Base-by-base conservation (phyloP, 1,140 invertebrate species). In the Maniola jurtina region DNA sequence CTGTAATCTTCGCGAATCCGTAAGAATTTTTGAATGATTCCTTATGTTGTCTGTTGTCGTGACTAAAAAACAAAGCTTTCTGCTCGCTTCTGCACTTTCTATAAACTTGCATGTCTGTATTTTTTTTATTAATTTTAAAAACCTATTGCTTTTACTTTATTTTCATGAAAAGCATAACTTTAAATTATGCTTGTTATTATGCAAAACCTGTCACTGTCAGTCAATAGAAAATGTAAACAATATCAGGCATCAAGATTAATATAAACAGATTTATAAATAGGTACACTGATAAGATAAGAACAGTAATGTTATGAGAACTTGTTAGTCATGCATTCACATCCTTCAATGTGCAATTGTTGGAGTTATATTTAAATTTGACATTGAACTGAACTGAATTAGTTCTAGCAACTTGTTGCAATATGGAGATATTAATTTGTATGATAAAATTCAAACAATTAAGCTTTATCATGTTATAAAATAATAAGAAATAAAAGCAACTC, bases 1-100 rank as follows among this genome's bases (percentile, higher is more conserved):
- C 77, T 56, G 68, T 88, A 64, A 74, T 86, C 79, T 73, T 80
- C 84, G 70, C 71, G 52, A 84, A 84, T 59, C 75, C 77, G 86
- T 88, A 88, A 88, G 86, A 80, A 60, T 68, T 76, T 68, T 68
- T 33, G 40, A 45, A 61, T 61, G 61, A 42, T 63, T 55, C 68
- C 33, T 64, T 71, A 54, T 75, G 58, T 76, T 75, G 62, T 56
- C 10, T 70, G 69, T 81, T 59, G 66, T 70, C 72, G 77, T 77
- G 72, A 71, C 61, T 82, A 76, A 69, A 66, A 64, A 68, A 47
- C 42, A 25, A 25, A 67, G 61, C 71, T 68, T 66, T 69, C 60
- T 64, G 65, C 59, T 71, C 55, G 77, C 72, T 77, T 80, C 47
- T 73, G 62, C 79, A 45, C 56, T 48, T 59, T 72, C 14, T 47